phyloP scores from a whole-genome alignment of 2,797 vertebrate species.

The Mastacembelus armatus region DNA sequence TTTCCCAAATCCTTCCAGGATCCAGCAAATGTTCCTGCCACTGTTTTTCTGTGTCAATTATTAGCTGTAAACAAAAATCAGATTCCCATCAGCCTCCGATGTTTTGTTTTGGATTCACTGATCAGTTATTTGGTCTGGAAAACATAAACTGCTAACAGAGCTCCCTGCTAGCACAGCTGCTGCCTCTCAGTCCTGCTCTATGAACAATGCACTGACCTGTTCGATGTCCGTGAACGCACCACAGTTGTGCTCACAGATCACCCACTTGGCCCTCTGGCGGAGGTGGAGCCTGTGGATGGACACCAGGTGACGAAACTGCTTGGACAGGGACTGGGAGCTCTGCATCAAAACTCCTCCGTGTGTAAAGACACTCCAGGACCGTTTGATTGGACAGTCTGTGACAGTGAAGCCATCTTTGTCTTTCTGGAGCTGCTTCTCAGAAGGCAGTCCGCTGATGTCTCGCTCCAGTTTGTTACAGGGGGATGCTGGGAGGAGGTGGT shows the following conservation, averaged over 20 bases:
- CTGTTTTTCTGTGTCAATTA: no score
- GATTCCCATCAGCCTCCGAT: no score
- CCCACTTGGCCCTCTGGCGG: conserved; percentile 90
- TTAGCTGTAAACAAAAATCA: no score
- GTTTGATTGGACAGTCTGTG: conserved; percentile 52
- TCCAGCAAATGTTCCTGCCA: no score
- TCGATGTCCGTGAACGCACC: conserved; percentile 80
- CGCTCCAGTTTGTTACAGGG: not conserved
- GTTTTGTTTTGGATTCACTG: no score
- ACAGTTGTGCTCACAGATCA: conserved; percentile 84
- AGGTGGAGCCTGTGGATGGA: conserved; percentile 84
- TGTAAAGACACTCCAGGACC: conserved; percentile 89
- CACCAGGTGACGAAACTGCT: conserved; percentile 80
- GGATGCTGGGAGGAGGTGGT: accelerated
- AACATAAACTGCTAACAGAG: no score
- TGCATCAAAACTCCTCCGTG: conserved; percentile 53
- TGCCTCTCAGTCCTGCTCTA: not conserved
- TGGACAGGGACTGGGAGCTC: conserved; percentile 80
- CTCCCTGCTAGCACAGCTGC: not conserved
- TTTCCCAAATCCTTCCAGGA: no score
- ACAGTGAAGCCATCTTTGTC: not conserved
- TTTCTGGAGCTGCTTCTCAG: not conserved
- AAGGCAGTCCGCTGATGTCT: not conserved
- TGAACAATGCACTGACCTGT: conserved; percentile 66
- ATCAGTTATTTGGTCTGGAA: no score